Base-by-base conservation (phyloP, 2,888 invertebrate species). In the Acronicta leporina region DNA sequence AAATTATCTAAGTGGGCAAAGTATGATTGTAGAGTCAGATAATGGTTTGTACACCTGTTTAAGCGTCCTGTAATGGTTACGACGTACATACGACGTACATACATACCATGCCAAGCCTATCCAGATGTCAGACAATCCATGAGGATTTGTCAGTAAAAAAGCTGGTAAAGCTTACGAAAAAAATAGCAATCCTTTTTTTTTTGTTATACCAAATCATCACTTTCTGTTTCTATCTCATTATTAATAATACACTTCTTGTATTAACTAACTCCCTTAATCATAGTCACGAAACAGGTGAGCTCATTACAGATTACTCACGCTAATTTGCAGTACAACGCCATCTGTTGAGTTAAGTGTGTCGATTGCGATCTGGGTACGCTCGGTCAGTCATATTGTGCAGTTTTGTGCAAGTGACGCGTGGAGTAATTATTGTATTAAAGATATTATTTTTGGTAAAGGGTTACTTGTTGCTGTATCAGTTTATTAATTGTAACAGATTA, bases 301-400 rank as follows among this genome's bases (percentile, higher is more conserved):
- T 87, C 84, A 90, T 92, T 92, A 92, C 67, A 86, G 89, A 92
- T 92, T 92, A 91, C 84, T 82, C 83, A 87, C 90, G 91, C 83
- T 87, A 84, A 90, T 90, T 91, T 87, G 85, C 82, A 74, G 78
- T 74, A 67, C 77, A 86, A 73, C 89, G 86, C 91, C 92, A 92
- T 92, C 92, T 92, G 92, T 88, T 82, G 85, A 63, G 6, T n/a
- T 38, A 38, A 33, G 60, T 63, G 72, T 78, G 84, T 83, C 84
- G 83, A 87, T 85, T 79, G 75, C 79, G 72, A 89, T 89, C 82
- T 79, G 66, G 74, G 69, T 71, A 74, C 76, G 71, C 46, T 54
- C 27, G 54, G 44, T 43, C 51, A 63, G 58, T 69, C 62, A 52
- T 45, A 68, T 79, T 76, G 79, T 70, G 59, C 45, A 61, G 40